Conservation (phyloP, 2,888 invertebrate genomes). For the Adineta ricciae region DNA sequence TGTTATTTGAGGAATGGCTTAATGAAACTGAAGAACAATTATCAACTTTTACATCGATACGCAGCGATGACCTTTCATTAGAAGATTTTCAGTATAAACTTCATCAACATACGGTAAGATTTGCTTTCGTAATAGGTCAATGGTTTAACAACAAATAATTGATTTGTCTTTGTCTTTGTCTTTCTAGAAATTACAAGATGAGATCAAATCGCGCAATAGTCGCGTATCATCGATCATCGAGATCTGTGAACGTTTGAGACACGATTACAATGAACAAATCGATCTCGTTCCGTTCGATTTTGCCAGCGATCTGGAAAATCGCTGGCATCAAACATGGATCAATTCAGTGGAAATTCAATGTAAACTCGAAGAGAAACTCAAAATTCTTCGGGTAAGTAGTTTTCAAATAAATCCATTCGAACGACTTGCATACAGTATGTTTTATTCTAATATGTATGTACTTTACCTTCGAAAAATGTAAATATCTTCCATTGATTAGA, state of each 20-base stretch:
- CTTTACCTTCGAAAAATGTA: background rate
- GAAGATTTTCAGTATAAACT: conserved; percentile 65
- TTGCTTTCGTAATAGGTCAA: conserved; percentile 37
- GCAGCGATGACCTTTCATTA: conserved; percentile 58
- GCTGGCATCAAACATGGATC: conserved; percentile 79
- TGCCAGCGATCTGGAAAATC: conserved; percentile 61
- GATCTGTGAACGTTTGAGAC: conserved; percentile 39
- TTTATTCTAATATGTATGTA: background rate
- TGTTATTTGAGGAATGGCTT: conserved; percentile 71
- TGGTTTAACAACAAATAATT: background rate
- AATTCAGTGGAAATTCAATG: conserved; percentile 83
- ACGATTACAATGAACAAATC: background rate
- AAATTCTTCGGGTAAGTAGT: background rate
- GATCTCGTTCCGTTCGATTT: background rate
- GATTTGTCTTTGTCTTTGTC: background rate
- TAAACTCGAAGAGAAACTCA: conserved; percentile 61
- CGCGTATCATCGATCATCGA: conserved; percentile 48
- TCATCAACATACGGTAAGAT: conserved; percentile 70
- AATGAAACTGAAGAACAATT: conserved; percentile 72
- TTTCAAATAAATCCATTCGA: background rate
- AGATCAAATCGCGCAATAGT: conserved; percentile 68
- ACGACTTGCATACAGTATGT: background rate
- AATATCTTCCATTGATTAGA: background rate
- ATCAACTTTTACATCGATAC: conserved; percentile 62
- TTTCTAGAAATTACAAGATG: conserved; percentile 74